Base-by-base conservation (phyloP, 2,888 invertebrate genomes). In the Amiota mariae region DNA sequence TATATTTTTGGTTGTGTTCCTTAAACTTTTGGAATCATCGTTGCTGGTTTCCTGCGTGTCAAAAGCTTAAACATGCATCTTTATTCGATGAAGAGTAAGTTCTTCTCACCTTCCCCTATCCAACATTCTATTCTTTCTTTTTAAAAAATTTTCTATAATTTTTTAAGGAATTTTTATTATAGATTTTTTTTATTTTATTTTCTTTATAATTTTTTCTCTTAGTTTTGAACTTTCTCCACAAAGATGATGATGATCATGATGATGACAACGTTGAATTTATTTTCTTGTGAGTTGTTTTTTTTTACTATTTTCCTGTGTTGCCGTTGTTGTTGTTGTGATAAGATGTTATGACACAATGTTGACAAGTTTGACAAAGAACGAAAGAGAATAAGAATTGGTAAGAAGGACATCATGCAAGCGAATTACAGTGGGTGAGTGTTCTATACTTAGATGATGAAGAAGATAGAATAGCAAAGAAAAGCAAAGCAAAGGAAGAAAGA, bases 271-370 rank as follows among this genome's bases (percentile, higher is more conserved):
- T 13, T 9, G 13, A 6, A 36, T 36, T 36, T 6, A 36, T 18
- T 48, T 59, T 13, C 64, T 64, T 64, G 46, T n/a, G 13, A 51
- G 46, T 51, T 51, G 12, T 18, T 15, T 15, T 15, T 15, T 59
- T 11, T 11, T 6, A 24, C 24, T 18, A 24, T 61, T 24, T 18
- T 61, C n/a, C n/a, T n/a, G n/a, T n/a, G n/a, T n/a, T 61, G 1
- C 12, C 1, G 1, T 4, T 61, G 1, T 61, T 24, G 11, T 61
- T 36, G 12, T 61, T 61, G 20, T 11, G 67, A 67, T 67, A 67
- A 67, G 51, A 67, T 67, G 51, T 67, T 67, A 67, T 67, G 67
- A 67, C 67, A 67, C 67, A 49, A 67, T 67, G 51, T 20, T 67
- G 67, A 67, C 67, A 67, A 36, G 67, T 67, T 49, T 67, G 67